Base-by-base conservation (phyloP, 2,797 vertebrate genomes). In the Thripadectes ignobilis region DNA sequence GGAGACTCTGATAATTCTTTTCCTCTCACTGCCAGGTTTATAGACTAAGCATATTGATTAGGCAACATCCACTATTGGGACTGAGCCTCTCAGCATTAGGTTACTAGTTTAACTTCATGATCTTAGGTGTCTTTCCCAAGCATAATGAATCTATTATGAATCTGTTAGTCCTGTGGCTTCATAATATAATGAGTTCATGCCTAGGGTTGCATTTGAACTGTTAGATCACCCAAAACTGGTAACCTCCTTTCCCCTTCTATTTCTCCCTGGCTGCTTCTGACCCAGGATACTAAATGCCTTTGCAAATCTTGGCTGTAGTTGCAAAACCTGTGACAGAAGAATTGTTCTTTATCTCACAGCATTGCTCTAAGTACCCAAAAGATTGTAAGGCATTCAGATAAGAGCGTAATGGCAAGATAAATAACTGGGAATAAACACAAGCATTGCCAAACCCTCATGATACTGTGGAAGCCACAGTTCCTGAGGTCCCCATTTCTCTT, bases 301-400 rank as follows among this genome's bases (percentile, higher is more conserved):
- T 54, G 21, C 24, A 82, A 71, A 76, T 92, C 73, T 39, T 41
- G 23, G 39, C 43, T 91, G 8, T 27, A 20, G 19, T 39, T 92
- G 49, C 61, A 65, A 54, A 85, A 54, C 9, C 24, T 51, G 41
- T 52, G n/a, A 34, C 27, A 71, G 61, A 9, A 10, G 52, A 93
- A 85, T 46, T 77, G 65, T 68, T 21, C 57, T 93, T 92, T 95
- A 83, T 89, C 67, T 89, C 67, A 85, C 59, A 82, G 38, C 0
- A 3, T 49, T 73, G 13, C 54, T 83, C 54, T 77, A 59, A 74
- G 72, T 36, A 77, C 32, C 27, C 61, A 41, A 65, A 91, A 93
- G 36, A 91, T 58, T 77, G 54, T 79, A 57, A 87, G 38, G 24
- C n/a, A 39, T 82, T 94, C 68, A 66, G 89, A 94, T 92, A 93